A percentile compares a stretch with the other conserved stretches of the same genome.
phyloP scores from a whole-genome alignment of 2,888 invertebrate genomes.

The Lissonota sp. region DNA sequence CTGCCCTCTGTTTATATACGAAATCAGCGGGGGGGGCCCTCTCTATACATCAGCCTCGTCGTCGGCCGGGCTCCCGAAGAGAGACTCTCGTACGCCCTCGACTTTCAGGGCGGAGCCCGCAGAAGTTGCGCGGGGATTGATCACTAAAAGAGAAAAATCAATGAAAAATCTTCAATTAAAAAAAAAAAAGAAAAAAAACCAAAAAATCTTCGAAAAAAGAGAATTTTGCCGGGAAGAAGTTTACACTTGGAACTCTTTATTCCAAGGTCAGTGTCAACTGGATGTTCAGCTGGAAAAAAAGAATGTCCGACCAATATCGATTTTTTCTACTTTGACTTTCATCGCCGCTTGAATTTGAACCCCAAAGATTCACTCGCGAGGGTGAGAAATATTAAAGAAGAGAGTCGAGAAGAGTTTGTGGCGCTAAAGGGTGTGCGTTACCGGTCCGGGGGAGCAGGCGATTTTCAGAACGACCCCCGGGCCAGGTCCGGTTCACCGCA shows the following conservation, averaged over 20 bases:
- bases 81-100: slow-evolving; percentile 74
- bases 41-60: slow-evolving; percentile 69
- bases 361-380: neutral
- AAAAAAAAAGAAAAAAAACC: slow-evolving; percentile 58
- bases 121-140: slow-evolving; percentile 70
- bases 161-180: slow-evolving; percentile 62
- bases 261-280: neutral
- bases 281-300: neutral
- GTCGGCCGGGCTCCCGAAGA: slow-evolving; percentile 75
- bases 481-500: slow-evolving; percentile 77
- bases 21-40: too few relatives aligned
- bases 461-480: slow-evolving; percentile 78
- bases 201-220: slow-evolving; percentile 39
- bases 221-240: slow-evolving; percentile 8
- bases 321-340: slow-evolving; percentile 22
- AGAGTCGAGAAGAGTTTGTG: slow-evolving; percentile 45
- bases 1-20: too few relatives aligned
- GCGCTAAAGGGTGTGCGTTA: slow-evolving; percentile 70
- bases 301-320: neutral
- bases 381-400: slow-evolving; percentile 2
- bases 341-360: neutral
- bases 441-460: slow-evolving; percentile 70
- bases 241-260: neutral
- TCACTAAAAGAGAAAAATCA: slow-evolving; percentile 48
- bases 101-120: slow-evolving; percentile 81